Evolutionary conservation across 2,113 vertebrate species (phyloP).

Genomic region (Bothrops jararaca): DNA sequence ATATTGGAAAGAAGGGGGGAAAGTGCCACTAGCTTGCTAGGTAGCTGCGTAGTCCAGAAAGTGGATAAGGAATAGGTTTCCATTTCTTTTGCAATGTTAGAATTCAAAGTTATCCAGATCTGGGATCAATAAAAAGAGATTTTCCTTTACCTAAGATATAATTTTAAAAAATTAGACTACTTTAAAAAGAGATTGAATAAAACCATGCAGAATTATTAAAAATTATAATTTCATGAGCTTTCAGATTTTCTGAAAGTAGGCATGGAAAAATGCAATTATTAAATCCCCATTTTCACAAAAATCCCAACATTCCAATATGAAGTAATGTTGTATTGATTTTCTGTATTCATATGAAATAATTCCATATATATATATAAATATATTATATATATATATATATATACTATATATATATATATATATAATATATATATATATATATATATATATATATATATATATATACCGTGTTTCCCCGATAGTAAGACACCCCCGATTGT

Average conservation of each 20-base stretch:
- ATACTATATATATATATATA: too few relatives aligned
- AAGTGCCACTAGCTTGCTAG: not conserved
- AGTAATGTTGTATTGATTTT: not conserved
- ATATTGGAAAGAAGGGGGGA: not conserved
- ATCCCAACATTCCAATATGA: not conserved
- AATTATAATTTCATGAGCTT: not conserved
- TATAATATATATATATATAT: too few relatives aligned
- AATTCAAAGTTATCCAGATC: not conserved
- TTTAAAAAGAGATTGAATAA: not conserved
- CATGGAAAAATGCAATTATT: not conserved
- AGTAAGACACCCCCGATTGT: too few relatives aligned
- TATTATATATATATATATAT: too few relatives aligned
- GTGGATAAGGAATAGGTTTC: not conserved
- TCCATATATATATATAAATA: too few relatives aligned
- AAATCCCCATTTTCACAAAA: not conserved
- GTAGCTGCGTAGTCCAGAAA: not conserved
- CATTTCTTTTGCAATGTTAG: not conserved
- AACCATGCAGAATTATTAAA: not conserved
- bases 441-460: too few relatives aligned
- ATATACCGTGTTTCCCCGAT: too few relatives aligned
- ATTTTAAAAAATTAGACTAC: not conserved
- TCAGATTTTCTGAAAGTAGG: not conserved
- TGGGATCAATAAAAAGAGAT: not conserved
- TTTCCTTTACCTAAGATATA: not conserved
- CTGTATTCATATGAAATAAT: not conserved